Conservation (phyloP, 2,113 vertebrate species). For the Fukomys damarensis region DNA sequence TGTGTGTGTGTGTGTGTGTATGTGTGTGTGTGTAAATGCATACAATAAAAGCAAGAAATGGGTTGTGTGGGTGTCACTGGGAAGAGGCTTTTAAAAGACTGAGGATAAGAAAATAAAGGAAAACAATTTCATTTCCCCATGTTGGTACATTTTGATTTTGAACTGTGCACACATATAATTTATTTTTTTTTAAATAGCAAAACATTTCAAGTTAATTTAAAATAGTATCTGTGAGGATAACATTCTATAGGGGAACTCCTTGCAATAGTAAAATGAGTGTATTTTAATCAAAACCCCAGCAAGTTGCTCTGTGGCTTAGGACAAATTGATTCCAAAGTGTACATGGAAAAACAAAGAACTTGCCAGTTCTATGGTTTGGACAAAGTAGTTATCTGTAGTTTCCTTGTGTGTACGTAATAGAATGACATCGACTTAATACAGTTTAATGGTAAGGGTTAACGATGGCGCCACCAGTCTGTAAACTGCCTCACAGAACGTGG, state of each 20-base stretch:
- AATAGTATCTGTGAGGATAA: neutral
- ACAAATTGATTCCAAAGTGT: neutral
- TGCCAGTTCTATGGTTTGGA: neutral
- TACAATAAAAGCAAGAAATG: neutral
- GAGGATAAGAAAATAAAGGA: neutral
- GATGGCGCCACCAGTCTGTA: neutral
- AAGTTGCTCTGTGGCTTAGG: neutral
- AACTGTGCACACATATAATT: neutral
- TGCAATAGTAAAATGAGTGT: neutral
- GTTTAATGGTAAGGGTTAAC: neutral
- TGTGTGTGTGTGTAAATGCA: neutral
- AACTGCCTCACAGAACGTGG: neutral
- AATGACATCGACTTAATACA: neutral
- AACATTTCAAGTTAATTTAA: neutral
- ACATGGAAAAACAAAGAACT: neutral
- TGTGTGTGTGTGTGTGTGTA: neutral
- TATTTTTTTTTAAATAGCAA: neutral
- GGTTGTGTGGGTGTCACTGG: neutral
- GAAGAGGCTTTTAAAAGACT: neutral
- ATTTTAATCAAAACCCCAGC: neutral
- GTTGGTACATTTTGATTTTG: conserved; percentile 30
- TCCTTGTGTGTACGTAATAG: neutral
- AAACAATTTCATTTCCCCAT: neutral
- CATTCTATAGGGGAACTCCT: neutral
- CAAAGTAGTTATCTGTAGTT: neutral